Conservation (phyloP, 2,888 invertebrate species). For the Nomada goodeniana region DNA sequence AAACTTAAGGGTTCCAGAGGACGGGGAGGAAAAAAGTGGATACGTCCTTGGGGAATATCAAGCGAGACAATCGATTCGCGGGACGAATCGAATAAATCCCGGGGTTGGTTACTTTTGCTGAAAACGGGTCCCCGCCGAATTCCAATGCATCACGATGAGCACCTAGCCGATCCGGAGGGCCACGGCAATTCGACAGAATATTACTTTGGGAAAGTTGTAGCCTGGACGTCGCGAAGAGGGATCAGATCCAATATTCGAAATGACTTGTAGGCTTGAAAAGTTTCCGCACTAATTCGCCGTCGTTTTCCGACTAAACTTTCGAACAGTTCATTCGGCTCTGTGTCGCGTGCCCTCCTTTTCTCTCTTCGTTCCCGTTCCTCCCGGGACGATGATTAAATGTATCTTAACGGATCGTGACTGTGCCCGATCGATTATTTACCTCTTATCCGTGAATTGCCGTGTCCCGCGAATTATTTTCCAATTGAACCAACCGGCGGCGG, state of each 20-base stretch:
- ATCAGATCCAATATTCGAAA: slow-evolving; percentile 54
- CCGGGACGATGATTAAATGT: slow-evolving; percentile 4
- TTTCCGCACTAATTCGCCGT: slow-evolving; percentile 47
- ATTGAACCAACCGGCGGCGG: not conserved
- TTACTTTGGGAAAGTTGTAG: slow-evolving; percentile 52
- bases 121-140: slow-evolving; percentile 43
- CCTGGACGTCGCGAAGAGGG: slow-evolving; percentile 29
- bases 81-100: slow-evolving; percentile 54
- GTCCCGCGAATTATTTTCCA: not conserved
- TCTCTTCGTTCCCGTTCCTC: not conserved
- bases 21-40: not conserved
- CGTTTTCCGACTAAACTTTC: slow-evolving; percentile 22
- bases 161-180: slow-evolving; percentile 41
- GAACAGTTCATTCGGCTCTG: not conserved
- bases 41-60: slow-evolving; percentile 38
- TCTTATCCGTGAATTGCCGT: not conserved
- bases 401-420: slow-evolving; percentile 5
- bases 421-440: not conserved
- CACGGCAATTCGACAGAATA: slow-evolving; percentile 57
- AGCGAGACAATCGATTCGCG: slow-evolving; percentile 51
- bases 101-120: slow-evolving; percentile 29
- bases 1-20: not conserved
- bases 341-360: not conserved
- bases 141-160: slow-evolving; percentile 61
- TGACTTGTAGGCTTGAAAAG: slow-evolving; percentile 51